phyloP scores from a whole-genome alignment of 1,140 invertebrate species.

The Drosophila arizonae region DNA sequence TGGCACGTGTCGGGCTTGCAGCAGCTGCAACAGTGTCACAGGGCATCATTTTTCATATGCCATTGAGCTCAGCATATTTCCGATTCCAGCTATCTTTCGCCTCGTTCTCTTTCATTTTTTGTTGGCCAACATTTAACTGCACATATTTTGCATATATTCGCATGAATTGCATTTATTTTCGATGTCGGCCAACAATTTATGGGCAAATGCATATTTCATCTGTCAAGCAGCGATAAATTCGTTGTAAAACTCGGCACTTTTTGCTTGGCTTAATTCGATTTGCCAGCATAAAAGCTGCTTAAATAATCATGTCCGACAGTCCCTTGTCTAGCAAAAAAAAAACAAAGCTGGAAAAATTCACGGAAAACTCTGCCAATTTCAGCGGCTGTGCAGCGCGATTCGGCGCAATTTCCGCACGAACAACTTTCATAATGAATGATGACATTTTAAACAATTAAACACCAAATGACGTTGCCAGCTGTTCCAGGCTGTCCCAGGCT shows the following conservation, averaged over 20 bases:
- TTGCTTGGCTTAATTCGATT: constrained; percentile 22
- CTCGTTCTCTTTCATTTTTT: not conserved
- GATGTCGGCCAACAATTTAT: constrained; percentile 25
- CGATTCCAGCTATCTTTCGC: not conserved
- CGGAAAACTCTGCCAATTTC: too few relatives aligned
- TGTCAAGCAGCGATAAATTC: constrained; percentile 26
- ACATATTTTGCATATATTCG: constrained; percentile 3
- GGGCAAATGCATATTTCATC: constrained; percentile 29
- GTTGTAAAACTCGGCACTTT: not conserved
- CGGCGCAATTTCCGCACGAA: constrained; percentile 9
- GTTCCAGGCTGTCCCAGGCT: not conserved
- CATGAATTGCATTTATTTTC: constrained; percentile 20
- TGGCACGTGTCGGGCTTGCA: constrained; percentile 14
- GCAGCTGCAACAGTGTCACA: constrained; percentile 21
- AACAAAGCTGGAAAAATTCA: too few relatives aligned
- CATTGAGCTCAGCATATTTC: not conserved
- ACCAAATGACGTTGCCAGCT: constrained; percentile 33
- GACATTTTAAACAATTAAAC: constrained; percentile 31
- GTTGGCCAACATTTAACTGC: not conserved
- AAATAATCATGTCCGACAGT: constrained; percentile 24
- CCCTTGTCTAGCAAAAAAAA: not conserved
- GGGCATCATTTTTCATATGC: constrained; percentile 14
- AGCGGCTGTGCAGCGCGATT: not conserved
- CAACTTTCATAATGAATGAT: constrained; percentile 34
- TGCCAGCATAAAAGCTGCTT: constrained; percentile 27